Conservation (phyloP, 2,797 vertebrate species). For the Synanceia verrucosa region DNA sequence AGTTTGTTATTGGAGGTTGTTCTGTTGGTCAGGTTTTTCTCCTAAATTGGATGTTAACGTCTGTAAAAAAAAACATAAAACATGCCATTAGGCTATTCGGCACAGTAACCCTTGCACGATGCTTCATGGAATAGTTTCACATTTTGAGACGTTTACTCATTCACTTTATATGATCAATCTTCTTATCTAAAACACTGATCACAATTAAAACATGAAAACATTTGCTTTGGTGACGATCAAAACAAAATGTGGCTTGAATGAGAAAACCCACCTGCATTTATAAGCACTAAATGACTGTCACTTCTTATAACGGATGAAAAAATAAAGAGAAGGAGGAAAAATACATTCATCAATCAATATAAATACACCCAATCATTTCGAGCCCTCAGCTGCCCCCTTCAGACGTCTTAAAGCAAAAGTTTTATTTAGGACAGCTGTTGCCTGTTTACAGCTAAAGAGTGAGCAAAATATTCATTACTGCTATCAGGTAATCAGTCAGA, state of each 20-base stretch:
- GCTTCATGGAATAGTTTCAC: not conserved
- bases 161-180: too few relatives aligned
- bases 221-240: constrained; percentile 12
- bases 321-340: constrained; percentile 7
- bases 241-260: constrained; percentile 39
- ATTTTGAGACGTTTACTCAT: not conserved
- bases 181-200: too few relatives aligned
- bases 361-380: not conserved
- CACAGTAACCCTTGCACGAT: not conserved
- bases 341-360: not conserved
- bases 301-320: constrained; percentile 18
- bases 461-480: constrained; percentile 1
- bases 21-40: not conserved
- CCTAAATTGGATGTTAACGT: not conserved
- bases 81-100: not conserved
- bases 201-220: constrained; percentile 1
- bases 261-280: constrained; percentile 19
- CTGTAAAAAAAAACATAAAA: not conserved
- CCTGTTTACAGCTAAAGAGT: constrained; percentile 35
- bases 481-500: constrained; percentile 53
- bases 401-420: not conserved
- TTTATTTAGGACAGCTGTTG: constrained; percentile 16
- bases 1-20: not conserved
- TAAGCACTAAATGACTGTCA: constrained; percentile 22
- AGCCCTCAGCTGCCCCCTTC: not conserved